These are phyloP conservation scores for Calameuta idolon DNA, from an alignment of 2,888 invertebrate genomes.

Conservation along the genomic window DNA sequence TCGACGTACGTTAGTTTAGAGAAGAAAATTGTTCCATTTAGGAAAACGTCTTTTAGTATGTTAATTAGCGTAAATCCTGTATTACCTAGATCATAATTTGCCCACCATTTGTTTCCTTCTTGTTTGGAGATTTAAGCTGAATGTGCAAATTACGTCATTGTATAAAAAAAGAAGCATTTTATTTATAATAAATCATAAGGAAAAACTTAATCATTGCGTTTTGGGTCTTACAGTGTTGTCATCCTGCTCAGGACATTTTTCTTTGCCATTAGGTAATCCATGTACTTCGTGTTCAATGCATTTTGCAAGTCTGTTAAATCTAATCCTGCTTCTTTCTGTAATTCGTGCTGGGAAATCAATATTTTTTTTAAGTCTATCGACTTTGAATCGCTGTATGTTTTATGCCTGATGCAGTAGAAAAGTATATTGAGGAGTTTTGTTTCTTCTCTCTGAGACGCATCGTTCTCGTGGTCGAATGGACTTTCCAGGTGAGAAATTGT, in stretches of 20 bases:
- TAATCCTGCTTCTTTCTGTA: conserved; percentile 32
- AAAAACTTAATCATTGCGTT: background rate
- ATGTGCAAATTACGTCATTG: conserved; percentile 26
- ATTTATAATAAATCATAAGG: conserved; percentile 26
- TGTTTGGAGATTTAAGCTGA: conserved; percentile 23
- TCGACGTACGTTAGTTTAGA: conserved; percentile 17
- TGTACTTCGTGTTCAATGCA: conserved; percentile 38
- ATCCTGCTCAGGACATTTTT: conserved; percentile 27
- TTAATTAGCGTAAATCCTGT: conserved; percentile 23
- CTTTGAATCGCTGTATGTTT: background rate
- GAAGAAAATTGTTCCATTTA: background rate
- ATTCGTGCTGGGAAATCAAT: conserved; percentile 29
- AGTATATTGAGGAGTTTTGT: conserved; percentile 50
- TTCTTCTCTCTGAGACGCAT: conserved; percentile 69
- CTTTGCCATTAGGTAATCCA: conserved; percentile 45
- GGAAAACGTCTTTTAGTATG: conserved; percentile 10
- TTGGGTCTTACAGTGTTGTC: background rate
- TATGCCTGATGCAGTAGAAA: conserved; percentile 26
- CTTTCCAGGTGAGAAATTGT: conserved; percentile 55
- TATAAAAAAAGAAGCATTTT: conserved; percentile 25
- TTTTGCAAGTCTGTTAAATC: conserved; percentile 32
- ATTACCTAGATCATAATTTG: conserved; percentile 18
- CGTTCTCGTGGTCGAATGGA: conserved; percentile 70
- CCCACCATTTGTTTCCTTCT: conserved; percentile 21
- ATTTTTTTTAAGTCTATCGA: conserved; percentile 6